Percentiles rank a stretch among this genome's conserved stretches.
phyloP scores from a whole-genome alignment of 2,888 invertebrate genomes.

The Dermolepida albohirtum region DNA sequence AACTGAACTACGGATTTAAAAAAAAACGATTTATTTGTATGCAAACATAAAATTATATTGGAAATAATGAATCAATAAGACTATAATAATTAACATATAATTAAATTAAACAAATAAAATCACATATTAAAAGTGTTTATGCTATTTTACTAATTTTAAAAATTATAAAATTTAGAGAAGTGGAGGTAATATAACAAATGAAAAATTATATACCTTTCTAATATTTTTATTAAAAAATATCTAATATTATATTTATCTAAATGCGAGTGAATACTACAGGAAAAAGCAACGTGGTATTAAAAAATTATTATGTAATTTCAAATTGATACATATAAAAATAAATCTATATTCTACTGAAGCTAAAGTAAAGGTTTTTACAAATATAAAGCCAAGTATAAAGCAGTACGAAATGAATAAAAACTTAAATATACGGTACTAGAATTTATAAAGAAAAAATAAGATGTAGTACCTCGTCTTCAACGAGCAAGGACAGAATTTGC shows the following conservation, averaged over 20 bases:
- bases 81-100: too few species aligned
- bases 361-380: neutral
- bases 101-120: too few species aligned
- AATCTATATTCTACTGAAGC: too few species aligned
- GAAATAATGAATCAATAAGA: too few species aligned
- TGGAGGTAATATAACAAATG: neutral
- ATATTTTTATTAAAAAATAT: neutral
- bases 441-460: conserved; percentile 5
- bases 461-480: conserved; percentile 42
- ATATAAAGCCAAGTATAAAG: conserved; percentile 7
- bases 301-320: too few species aligned
- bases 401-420: neutral
- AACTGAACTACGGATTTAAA: too few species aligned
- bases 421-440: neutral
- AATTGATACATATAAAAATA: too few species aligned
- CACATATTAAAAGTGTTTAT: neutral
- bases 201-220: neutral
- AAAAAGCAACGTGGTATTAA: too few species aligned
- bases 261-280: neutral
- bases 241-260: neutral
- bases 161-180: neutral
- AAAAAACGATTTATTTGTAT: too few species aligned
- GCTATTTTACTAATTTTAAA: neutral
- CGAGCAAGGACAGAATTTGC: conserved; percentile 42
- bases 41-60: too few species aligned